Base-by-base conservation (phyloP, 2,888 invertebrate species). In the Subacronicta megacephala region DNA sequence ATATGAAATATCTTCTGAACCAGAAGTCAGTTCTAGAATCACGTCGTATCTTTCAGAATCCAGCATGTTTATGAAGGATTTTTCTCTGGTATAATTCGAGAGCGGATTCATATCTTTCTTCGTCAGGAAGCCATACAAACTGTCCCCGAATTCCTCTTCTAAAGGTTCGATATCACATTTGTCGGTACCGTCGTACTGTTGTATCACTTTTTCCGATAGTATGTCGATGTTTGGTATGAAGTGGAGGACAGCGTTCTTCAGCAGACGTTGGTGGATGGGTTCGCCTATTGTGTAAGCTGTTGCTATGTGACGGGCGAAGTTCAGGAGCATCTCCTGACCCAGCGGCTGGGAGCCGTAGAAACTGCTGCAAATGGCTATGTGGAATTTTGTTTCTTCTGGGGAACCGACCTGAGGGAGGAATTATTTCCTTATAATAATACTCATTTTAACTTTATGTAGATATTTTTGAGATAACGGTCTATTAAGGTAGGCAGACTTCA, bases 321-420 rank as follows among this genome's bases (percentile, higher is more conserved):
- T 96, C 0, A 98, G 81, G 0, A 97, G 90, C 58, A 99, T 94
- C 88, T 99, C 99, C 50, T 98, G 95, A 0, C 98, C 98, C 13
- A 97, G 91, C 0, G 98, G 97, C 81, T 98, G 97, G 0, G 97
- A 96, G 0, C 96, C 96, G 83, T 96, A 97, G 46, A 98, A 87
- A 49, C 98, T 98, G 62, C 98, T 98, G 23, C 98, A 90, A n/a
- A 99, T 86, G 0, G 97, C 96, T 13, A 99, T 95, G 80, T 97
- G 97, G 80, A 97, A 96, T 90, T 98, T 98, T 1, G 94, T 95
- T 83, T 98, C 98, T 78, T 97, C 97, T 0, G 97, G 96, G 1
- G 95, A 94, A 0, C 97, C 97, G 62, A 97, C 94, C 97, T 97
- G 86, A 15, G 26, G 17, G 20, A 17, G 9, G 12, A 18, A 31